Conservation (phyloP, 2,113 vertebrate genomes). For the Hyaena hyaena region DNA sequence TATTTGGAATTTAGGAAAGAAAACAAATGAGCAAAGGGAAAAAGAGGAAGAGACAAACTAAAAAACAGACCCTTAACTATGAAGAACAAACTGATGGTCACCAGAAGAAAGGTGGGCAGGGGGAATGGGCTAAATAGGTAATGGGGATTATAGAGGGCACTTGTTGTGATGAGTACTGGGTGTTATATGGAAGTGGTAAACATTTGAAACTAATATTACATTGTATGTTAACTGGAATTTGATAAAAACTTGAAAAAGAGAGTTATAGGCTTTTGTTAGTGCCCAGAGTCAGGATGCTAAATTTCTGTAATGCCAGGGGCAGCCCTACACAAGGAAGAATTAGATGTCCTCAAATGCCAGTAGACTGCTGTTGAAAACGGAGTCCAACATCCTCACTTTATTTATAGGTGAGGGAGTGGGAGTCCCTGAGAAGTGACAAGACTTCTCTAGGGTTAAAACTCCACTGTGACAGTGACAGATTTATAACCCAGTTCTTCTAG, state of each 20-base stretch:
- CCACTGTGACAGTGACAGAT: background rate
- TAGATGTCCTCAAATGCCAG: background rate
- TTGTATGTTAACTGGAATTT: background rate
- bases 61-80: background rate
- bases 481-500: background rate
- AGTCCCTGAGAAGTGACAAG: background rate
- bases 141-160: background rate
- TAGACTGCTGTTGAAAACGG: background rate
- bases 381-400: background rate
- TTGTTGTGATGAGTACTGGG: background rate
- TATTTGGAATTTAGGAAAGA: background rate
- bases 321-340: background rate
- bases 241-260: no score
- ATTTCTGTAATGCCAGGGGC: background rate
- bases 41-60: background rate
- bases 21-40: background rate
- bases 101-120: background rate
- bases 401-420: background rate
- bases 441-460: background rate
- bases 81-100: background rate
- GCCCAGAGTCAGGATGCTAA: background rate
- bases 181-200: background rate
- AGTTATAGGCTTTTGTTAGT: background rate
- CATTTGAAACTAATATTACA: background rate
- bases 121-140: background rate